A percentile compares a stretch with the other conserved stretches of the same genome.
Evolutionary conservation across 2,888 invertebrate species (phyloP).

Genomic region (Boloria selene): DNA sequence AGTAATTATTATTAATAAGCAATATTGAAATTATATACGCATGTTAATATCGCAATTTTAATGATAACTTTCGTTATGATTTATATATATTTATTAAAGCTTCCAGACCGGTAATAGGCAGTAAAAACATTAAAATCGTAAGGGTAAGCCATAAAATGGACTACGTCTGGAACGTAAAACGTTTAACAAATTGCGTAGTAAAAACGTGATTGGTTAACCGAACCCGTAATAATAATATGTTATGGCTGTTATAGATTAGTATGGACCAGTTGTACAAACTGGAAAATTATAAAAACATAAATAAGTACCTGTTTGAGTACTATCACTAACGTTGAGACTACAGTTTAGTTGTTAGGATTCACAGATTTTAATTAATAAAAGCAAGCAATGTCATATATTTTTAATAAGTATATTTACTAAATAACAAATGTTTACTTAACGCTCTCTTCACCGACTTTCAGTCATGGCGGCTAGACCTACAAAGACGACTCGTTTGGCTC

Average conservation of each 20-base stretch:
- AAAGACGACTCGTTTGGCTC: no score
- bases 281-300: neutral
- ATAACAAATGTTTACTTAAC: no score
- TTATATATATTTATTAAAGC: slow-evolving; percentile 21
- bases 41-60: slow-evolving; percentile 12
- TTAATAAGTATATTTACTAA: no score
- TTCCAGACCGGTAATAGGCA: slow-evolving; percentile 26
- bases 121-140: slow-evolving; percentile 30
- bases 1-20: neutral
- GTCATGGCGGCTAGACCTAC: no score
- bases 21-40: neutral
- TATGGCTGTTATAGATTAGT: slow-evolving; percentile 12
- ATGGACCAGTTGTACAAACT: slow-evolving; percentile 2
- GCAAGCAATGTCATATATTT: no score
- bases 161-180: slow-evolving; percentile 31
- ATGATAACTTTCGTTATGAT: slow-evolving; percentile 13
- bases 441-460: no score
- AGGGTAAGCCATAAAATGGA: slow-evolving; percentile 25
- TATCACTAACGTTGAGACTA: neutral
- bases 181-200: slow-evolving; percentile 32
- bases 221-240: slow-evolving; percentile 26
- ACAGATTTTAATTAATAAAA: neutral
- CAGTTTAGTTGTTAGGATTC: no score
- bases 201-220: slow-evolving; percentile 25
- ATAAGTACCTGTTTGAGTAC: neutral